phyloP scores from a whole-genome alignment of 1,140 invertebrate genomes.

The Lordiphosa collinella region DNA sequence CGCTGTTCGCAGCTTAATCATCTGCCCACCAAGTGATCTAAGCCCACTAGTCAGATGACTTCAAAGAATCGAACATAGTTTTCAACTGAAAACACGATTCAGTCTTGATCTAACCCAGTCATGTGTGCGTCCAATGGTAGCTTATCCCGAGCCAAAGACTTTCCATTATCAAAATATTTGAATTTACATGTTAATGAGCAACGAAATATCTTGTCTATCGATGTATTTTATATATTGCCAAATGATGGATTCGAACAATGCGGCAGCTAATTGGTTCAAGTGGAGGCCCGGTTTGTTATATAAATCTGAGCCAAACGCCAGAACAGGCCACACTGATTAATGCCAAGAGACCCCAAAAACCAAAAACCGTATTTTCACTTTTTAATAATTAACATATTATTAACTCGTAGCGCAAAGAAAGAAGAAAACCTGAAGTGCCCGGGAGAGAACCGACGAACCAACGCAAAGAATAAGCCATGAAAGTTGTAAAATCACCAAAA shows the following conservation, averaged over 20 bases:
- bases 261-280: conserved; percentile 31
- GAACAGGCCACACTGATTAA: conserved; percentile 47
- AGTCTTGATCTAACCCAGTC: conserved; percentile 7
- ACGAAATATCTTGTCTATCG: conserved; percentile 45
- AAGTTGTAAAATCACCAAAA: conserved; percentile 59
- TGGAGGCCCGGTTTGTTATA: conserved; percentile 44
- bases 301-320: conserved; percentile 37
- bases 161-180: conserved; percentile 21
- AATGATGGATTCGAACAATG: conserved; percentile 25
- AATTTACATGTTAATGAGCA: conserved; percentile 52
- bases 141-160: conserved; percentile 11
- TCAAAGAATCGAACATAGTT: too few relatives aligned
- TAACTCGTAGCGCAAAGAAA: conserved; percentile 52
- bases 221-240: conserved; percentile 43
- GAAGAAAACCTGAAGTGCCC: conserved; percentile 35
- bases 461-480: conserved; percentile 57
- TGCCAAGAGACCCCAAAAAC: conserved; percentile 25
- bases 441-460: conserved; percentile 35
- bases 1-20: conserved; percentile 16
- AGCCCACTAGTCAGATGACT: too few relatives aligned
- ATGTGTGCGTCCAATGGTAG: background rate
- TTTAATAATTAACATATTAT: conserved; percentile 79
- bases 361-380: conserved; percentile 69
- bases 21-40: background rate
- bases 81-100: background rate